Evolutionary conservation across 2,888 invertebrate species (phyloP), one percentile per base, ranked within the genome.

Genomic region (Pollenia labialis): DNA sequence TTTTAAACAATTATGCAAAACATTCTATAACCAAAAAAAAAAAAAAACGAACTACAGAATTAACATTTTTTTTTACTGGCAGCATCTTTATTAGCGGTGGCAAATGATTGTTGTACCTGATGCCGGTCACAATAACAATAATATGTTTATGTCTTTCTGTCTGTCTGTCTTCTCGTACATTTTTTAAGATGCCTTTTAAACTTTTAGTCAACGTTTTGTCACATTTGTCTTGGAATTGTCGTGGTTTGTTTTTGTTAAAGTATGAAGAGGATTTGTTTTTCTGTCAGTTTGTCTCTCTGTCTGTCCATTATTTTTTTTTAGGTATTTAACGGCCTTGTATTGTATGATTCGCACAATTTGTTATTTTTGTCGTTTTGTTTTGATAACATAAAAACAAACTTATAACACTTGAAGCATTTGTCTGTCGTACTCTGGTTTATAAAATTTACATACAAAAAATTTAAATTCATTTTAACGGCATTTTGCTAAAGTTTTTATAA

Each of bases 141-240:
- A 44, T 60, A 60, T 69, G 42, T 52, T 79, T 56, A 56, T 40
- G 46, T 11, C 1, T 50, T 11, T 50, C 50, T 46, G 60, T 60
- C 48, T 40, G 60, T 23, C 23, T 23, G 32, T 32, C 32, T 32
- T 32, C 6, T 32, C 32, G 32, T 32, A 32, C 32, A 32, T 32
- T 6, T 32, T 6, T 32, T 32, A 32, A 32, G 32, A 32, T 76
- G 54, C 40, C 23, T 69, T 76, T 76, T 69, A 76, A 54, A 64
- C 18, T 60, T 84, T 84, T 72, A 79, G 77, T 72, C 77, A 74
- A 84, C 79, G 72, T 79, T 84, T 84, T 84, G 84, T 84, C 84
- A 84, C 79, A 84, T 84, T 79, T 79, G 79, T 74, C 72, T 74
- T 64, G 46, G 18, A 69, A 52, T 52, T 75, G 58, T 32, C 46